Base-by-base conservation (phyloP, 2,888 invertebrate genomes). In the Drosophila crucigera region DNA sequence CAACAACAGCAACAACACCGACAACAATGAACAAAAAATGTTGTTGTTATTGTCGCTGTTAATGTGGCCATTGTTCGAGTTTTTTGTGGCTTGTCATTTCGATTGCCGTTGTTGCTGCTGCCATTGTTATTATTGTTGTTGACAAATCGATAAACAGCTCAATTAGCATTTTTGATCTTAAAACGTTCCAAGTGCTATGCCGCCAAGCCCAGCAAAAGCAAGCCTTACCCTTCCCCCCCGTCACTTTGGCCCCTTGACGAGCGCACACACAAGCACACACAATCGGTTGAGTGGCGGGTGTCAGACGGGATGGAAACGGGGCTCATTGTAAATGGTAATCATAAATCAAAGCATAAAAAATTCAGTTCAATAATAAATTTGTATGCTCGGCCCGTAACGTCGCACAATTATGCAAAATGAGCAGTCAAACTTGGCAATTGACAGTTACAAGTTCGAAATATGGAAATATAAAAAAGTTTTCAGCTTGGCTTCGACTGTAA, bases 111-210 rank as follows among this genome's bases (percentile, higher is more conserved):
- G 19, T 28, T 35, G 22, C 3, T 28, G 55, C 33, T 65, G 14
- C 37, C 53, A 10, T 47, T 53, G 54, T 54, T 55, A 37, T 37
- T 63, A 9, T 77, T 77, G 78, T 78, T 85, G 86, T 81, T 87
- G 83, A 89, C 89, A 89, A 88, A 87, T 89, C 91, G 88, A 89
- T 90, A 89, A 89, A 89, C 89, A 86, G 82, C 81, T 89, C 89
- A 90, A 90, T 91, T 91, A 90, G 82, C 86, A 91, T 89, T 88
- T 89, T 76, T 78, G 74, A 79, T 83, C 82, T 76, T 64, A 75
- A 81, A 76, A 82, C 73, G 83, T 76, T 83, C 28, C 77, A 59
- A 77, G 53, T 67, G 60, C 55, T 55, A 49, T 33, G 56, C 37
- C 76, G 73, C 74, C 73, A 77, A 68, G 58, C 80, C 80, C 78